Conservation (phyloP, 2,888 invertebrate genomes). For the Rhorus exstirpatorius region DNA sequence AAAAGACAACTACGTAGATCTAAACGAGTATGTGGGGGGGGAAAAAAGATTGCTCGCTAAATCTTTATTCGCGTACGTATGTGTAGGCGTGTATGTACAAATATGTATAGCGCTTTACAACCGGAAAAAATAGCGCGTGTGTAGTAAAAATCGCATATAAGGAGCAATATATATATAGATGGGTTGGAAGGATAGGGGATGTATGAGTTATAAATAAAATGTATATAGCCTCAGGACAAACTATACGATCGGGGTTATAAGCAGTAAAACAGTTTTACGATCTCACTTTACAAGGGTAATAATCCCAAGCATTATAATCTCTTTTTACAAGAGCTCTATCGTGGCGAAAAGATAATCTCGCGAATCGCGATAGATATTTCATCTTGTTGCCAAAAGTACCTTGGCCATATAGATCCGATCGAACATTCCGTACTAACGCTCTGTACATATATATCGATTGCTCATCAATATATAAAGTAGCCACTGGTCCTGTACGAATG, state of each 20-base stretch:
- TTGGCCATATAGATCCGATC: constrained; percentile 25
- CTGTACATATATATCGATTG: not conserved
- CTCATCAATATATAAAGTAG: constrained; percentile 54
- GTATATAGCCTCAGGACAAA: constrained; percentile 36
- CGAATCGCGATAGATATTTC: constrained; percentile 2
- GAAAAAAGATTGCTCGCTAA: constrained; percentile 1
- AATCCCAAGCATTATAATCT: constrained; percentile 63
- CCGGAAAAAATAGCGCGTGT: constrained; percentile 25
- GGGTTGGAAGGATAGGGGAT: too few relatives aligned
- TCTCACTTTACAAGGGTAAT: constrained; percentile 68
- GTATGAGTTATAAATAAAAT: too few relatives aligned
- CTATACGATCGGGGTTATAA: constrained; percentile 52
- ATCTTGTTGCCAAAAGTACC: not conserved
- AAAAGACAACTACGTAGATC: too few relatives aligned
- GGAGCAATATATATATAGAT: constrained; percentile 59
- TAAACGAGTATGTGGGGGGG: too few relatives aligned
- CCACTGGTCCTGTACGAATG: not conserved
- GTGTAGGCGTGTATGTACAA: too few relatives aligned
- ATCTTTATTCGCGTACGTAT: constrained; percentile 25
- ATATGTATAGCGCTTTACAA: too few relatives aligned
- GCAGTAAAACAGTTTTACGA: constrained; percentile 63
- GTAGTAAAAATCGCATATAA: constrained; percentile 29
- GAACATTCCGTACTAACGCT: constrained; percentile 44
- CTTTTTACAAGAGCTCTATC: constrained; percentile 59
- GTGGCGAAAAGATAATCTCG: constrained; percentile 38